Evolutionary conservation across 2,888 invertebrate species (phyloP), one percentile per base, ranked within the genome.

Genomic region (Tridacna gigas): DNA sequence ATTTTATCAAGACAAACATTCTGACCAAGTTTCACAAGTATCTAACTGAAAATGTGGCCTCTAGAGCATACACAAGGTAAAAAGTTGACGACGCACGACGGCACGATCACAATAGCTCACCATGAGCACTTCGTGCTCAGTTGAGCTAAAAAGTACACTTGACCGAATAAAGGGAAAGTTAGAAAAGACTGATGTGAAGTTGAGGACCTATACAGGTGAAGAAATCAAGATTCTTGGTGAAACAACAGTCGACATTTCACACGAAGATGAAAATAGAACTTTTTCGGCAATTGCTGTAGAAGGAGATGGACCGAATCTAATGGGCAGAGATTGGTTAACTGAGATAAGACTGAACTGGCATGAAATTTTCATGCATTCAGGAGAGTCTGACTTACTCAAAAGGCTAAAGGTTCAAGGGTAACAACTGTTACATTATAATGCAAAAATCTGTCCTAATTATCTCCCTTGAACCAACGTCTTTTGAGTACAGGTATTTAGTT

Each of bases 271-370:
- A 51, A 51, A 51, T 51, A 51, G 51, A 18, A 51, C 51, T 51
- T 51, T 51, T 51, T 51, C 51, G 18, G 51, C 51, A 12, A 51
- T 51, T 13, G 51, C 18, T 51, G 51, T 51, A 13, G 51, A 51
- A 51, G 51, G 51, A 61, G 12, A 77, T 13, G 51, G 79, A 20
- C 67, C 75, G 51, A 61, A 74, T 11, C 25, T 77, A 60, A n/a
- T 83, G 9, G 79, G 79, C n/a, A 75, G 79, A 51, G 60, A 73
- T 37, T 83, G 74, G 77, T 37, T 80, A 37, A 71, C 79, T 4
- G 18, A 65, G n/a, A 56, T 76, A 22, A 76, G 20, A 20, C 45
- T 76, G 7, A 45, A 76, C 47, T 76, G 66, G 76, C 60, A 76
- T 76, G 45, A 76, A 65, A 7, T 76, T 45, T 76, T 76, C 12